Percentiles rank a stretch among this genome's conserved stretches.
These are phyloP conservation scores for Leucoptera coffeella DNA, from an alignment of 2,888 invertebrate genomes.

Conservation along the genomic window DNA sequence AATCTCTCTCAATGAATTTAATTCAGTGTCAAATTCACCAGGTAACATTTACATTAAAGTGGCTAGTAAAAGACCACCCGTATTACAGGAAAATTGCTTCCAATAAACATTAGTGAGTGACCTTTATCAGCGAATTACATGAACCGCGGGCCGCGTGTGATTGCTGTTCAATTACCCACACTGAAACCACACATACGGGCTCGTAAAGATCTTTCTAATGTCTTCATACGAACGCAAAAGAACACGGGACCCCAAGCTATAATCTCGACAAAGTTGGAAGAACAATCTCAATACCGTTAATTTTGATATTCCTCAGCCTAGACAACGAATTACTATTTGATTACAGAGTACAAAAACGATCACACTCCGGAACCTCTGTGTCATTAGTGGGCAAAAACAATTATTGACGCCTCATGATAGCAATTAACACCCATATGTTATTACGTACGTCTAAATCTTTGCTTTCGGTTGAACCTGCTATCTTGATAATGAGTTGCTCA, in stretches of 20 bases:
- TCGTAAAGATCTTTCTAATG: constrained; percentile 40
- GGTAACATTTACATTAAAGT: no score
- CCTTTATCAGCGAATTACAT: no score
- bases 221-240: constrained; percentile 21
- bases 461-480: constrained; percentile 29
- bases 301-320: no score
- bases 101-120: no score
- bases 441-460: constrained; percentile 39
- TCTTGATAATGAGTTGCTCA: constrained; percentile 26
- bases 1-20: no score
- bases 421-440: constrained; percentile 50
- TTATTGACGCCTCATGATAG: constrained; percentile 46
- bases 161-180: no score
- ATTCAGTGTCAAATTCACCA: no score
- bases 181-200: no score
- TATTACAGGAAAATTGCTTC: no score
- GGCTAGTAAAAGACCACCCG: no score
- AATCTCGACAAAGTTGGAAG: constrained; percentile 28
- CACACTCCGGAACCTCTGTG: constrained; percentile 45
- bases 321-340: constrained; percentile 44
- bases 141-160: no score
- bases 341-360: constrained; percentile 47
- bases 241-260: constrained; percentile 21
- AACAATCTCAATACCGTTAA: no score
- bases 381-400: constrained; percentile 41